Evolutionary conservation across 2,888 invertebrate species (phyloP).

Genomic region (Drosophila kanekoi): DNA sequence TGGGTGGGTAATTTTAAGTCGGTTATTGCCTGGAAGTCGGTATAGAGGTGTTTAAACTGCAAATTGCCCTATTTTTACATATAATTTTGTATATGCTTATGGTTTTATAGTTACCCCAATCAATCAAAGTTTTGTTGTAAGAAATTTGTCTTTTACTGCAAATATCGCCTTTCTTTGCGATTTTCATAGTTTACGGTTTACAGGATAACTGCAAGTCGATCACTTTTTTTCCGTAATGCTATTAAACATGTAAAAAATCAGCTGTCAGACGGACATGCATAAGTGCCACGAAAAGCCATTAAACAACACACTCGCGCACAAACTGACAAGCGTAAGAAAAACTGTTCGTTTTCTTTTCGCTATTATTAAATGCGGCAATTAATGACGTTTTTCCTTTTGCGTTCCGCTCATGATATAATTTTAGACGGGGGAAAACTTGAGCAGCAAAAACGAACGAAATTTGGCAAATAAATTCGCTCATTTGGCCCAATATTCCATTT

Average conservation of each 20-base stretch:
- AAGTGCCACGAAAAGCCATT: slow-evolving; percentile 41
- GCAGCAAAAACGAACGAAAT: slow-evolving; percentile 13
- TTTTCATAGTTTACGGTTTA: not conserved
- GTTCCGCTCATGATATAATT: slow-evolving; percentile 59
- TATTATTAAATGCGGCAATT: slow-evolving; percentile 47
- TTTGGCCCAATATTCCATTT: slow-evolving; percentile 31
- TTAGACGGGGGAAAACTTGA: slow-evolving; percentile 50
- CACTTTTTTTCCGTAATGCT: slow-evolving; percentile 1
- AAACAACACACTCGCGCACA: slow-evolving; percentile 15
- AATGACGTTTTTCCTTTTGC: slow-evolving; percentile 64
- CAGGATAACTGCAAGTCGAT: not conserved
- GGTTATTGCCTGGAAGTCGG: no score
- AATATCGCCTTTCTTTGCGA: no score
- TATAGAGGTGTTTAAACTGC: no score
- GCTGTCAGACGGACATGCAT: slow-evolving; percentile 38
- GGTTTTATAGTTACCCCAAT: no score
- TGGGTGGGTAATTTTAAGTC: no score
- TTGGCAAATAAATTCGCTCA: slow-evolving; percentile 36
- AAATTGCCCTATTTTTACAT: no score
- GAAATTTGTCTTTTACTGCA: no score
- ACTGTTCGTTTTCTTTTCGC: slow-evolving; percentile 33
- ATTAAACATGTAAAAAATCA: slow-evolving; percentile 29
- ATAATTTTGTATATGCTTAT: no score
- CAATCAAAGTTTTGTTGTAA: no score
- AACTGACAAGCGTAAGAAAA: slow-evolving; percentile 11